phyloP scores from a whole-genome alignment of 2,888 invertebrate genomes.

The Byasa hedistus region DNA sequence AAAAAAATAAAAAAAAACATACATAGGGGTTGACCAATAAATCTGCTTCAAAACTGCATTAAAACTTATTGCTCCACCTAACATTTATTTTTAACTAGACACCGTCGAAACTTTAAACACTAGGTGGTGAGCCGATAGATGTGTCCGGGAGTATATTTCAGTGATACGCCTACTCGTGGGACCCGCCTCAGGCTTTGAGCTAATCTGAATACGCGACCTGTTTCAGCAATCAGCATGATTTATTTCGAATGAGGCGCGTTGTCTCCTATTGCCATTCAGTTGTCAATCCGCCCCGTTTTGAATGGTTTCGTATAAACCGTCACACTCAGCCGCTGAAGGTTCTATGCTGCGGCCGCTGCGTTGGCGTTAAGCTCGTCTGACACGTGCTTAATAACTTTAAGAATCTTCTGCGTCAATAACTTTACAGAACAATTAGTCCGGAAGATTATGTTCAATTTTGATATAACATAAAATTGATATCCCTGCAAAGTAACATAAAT shows the following conservation, averaged over 20 bases:
- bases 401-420: conserved; percentile 7
- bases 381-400: conserved; percentile 14
- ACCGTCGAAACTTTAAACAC: too few species aligned
- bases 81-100: too few species aligned
- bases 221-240: conserved; percentile 26
- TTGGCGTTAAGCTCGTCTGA: conserved; percentile 24
- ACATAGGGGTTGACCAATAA: too few species aligned
- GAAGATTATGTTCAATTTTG: too few species aligned
- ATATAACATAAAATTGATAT: too few species aligned
- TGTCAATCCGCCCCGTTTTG: conserved; percentile 27
- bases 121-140: too few species aligned
- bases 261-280: conserved; percentile 25
- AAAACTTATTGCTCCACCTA: too few species aligned
- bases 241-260: conserved; percentile 14
- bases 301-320: conserved; percentile 30
- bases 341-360: conserved; percentile 9
- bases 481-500: too few species aligned
- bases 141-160: too few species aligned
- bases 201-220: conserved; percentile 13
- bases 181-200: background rate
- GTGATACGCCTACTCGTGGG: background rate
- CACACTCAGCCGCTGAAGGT: conserved; percentile 24
- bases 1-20: too few species aligned
- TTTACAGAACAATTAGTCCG: conserved; percentile 13
- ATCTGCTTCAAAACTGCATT: too few species aligned